Conservation (phyloP, 2,888 invertebrate genomes). For the Phytoseiulus persimilis region DNA sequence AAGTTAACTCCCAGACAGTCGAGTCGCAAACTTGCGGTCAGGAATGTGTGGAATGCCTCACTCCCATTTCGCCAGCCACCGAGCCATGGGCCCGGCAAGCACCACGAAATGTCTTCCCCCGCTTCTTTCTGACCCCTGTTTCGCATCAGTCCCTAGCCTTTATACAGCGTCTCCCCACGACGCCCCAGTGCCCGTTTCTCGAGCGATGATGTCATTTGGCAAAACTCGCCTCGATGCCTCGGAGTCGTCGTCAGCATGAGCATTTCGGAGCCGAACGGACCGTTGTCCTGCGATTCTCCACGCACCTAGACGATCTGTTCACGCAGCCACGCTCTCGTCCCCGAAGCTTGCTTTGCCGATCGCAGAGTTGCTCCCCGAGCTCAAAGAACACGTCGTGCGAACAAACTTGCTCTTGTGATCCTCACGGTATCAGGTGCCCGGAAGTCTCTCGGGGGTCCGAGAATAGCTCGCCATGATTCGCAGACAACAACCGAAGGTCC, state of each 20-base stretch:
- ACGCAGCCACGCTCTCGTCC: no score
- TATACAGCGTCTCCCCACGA: not conserved
- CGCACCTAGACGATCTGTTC: not conserved
- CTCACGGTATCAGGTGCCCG: no score
- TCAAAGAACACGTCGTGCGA: no score
- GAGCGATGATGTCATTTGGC: not conserved
- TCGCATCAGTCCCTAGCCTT: not conserved
- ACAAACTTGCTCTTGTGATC: no score
- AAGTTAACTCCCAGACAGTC: conserved; percentile 5
- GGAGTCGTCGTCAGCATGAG: not conserved
- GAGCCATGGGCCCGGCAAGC: not conserved
- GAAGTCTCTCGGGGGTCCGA: no score
- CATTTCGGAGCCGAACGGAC: not conserved
- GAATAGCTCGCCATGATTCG: no score
- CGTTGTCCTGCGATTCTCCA: not conserved
- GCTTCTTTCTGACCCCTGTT: not conserved
- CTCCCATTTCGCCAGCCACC: not conserved
- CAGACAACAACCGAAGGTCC: no score
- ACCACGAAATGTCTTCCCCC: not conserved
- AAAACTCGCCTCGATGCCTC: not conserved
- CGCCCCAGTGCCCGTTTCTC: not conserved
- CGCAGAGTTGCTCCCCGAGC: no score
- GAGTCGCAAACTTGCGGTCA: not conserved
- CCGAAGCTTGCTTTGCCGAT: no score
- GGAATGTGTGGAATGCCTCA: conserved; percentile 5